Base-by-base conservation (phyloP, 2,113 vertebrate genomes). In the Lampris megalopsis region DNA sequence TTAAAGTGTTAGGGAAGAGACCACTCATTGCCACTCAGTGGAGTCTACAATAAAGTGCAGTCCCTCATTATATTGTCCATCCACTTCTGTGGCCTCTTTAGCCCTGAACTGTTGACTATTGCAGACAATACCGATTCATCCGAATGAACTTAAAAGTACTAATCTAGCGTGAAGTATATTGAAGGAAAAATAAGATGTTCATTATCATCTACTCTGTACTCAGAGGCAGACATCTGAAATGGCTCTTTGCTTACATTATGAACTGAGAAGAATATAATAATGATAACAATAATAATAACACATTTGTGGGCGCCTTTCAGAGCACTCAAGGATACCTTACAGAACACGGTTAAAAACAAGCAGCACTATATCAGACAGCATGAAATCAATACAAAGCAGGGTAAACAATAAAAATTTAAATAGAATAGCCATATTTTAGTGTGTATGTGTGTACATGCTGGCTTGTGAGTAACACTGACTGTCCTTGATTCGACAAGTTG, bases 401-500 rank as follows among this genome's bases (percentile, higher is more conserved):
- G 24, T 24, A 24, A 24, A 24, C 24, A 24, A 24, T 24, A 24
- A 24, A 24, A 24, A 24, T 0, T 24, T 24, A 24, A 24, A 24
- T 24, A 24, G 24, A 24, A 24, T 24, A 24, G 24, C 24, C 24
- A 24, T 24, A 24, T 24, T 24, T 24, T 24, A 24, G 42, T 45
- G 41, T 45, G 60, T 63, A 41, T 45, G 60, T 63, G 60, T 24
- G 40, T 63, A 41, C 40, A 63, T 71, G 68, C 57, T 59, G 65
- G 64, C 43, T 45, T 45, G 7, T 53, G 43, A 68, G 70, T 65
- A 36, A 52, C 75, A 56, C 73, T 66, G 67, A 68, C 54, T 82
- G 63, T 47, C 68, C 69, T 58, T 79, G 81, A 90, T 86, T 71
- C 65, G 80, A 79, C 77, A 73, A 24, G 73, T 71, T 60, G 69